Percentiles rank a stretch among this genome's conserved stretches.
These are phyloP conservation scores for Sus scrofa DNA, from an alignment of 2,113 vertebrate species.

Conservation along the genomic window T2T-Sscrofa CM000823.6:21713501-21714000, in stretches of 20 bases:
- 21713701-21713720: slow-evolving; percentile 44
- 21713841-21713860: too few relatives aligned
- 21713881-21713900: too few relatives aligned
- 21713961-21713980: too few relatives aligned
- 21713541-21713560: slow-evolving; percentile 62
- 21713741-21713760: background rate
- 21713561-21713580: background rate
- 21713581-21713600: background rate
- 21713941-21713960: too few relatives aligned
- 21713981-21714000: too few relatives aligned
- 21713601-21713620: background rate
- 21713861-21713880: too few relatives aligned
- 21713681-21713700: slow-evolving; percentile 27
- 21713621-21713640: background rate
- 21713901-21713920: too few relatives aligned
- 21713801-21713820: background rate
- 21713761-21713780: background rate
- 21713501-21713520: slow-evolving; percentile 62
- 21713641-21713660: slow-evolving; percentile 11
- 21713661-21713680: slow-evolving; percentile 12
- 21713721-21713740: background rate
- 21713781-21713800: background rate
- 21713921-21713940: too few relatives aligned
- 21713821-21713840: background rate
- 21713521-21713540: slow-evolving; percentile 23